Evolutionary conservation across 2,888 invertebrate species (phyloP).

Genomic region (Leptinotarsa tumamoca): DNA sequence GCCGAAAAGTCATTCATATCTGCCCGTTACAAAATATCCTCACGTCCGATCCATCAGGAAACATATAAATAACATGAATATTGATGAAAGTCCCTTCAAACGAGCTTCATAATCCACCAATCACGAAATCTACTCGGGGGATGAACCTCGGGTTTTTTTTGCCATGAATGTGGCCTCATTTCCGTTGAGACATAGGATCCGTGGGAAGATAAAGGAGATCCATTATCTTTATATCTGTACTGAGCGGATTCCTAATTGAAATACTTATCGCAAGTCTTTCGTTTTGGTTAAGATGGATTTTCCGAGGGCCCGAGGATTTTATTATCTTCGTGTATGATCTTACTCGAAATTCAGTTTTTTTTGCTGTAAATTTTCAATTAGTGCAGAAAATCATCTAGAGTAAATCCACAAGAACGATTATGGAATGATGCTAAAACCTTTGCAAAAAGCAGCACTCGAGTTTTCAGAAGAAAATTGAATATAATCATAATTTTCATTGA

Average conservation of each 20-base stretch:
- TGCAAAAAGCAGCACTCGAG: no score
- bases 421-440: no score
- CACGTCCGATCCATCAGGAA: not conserved
- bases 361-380: no score
- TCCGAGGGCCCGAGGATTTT: not conserved
- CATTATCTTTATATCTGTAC: constrained; percentile 10
- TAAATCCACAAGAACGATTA: no score
- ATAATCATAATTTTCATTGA: no score
- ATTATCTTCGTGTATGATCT: not conserved
- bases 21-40: not conserved
- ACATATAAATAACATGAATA: not conserved
- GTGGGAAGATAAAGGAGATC: not conserved
- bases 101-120: constrained; percentile 1
- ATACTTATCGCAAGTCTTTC: not conserved
- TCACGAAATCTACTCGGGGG: not conserved
- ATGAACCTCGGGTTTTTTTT: not conserved
- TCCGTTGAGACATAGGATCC: not conserved
- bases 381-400: no score
- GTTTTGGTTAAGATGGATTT: not conserved
- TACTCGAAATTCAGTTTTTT: no score
- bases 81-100: not conserved
- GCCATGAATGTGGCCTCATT: not conserved
- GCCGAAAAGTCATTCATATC: not conserved
- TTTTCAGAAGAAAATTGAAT: no score
- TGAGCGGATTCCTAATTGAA: not conserved